A percentile compares a stretch with the other conserved stretches of the same genome.
phyloP scores from a whole-genome alignment of 2,888 invertebrate genomes.

The Cephonodes hylas region DNA sequence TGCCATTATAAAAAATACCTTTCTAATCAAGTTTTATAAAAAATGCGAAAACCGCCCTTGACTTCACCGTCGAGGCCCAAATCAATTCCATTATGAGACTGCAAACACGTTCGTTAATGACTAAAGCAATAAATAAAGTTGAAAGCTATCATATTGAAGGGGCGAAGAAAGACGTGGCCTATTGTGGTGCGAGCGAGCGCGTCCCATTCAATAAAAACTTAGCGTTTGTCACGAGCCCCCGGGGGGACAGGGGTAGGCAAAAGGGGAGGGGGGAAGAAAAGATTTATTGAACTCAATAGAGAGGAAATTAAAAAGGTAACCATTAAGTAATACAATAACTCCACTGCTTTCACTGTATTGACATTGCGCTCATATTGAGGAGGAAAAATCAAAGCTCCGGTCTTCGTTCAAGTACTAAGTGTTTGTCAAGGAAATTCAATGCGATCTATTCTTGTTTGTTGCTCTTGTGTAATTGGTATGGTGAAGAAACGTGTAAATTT shows the following conservation, averaged over 20 bases:
- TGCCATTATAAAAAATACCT: too few species aligned
- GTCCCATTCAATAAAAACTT: conserved; percentile 3
- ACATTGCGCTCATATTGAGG: background rate
- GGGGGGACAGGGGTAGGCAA: background rate
- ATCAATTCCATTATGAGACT: background rate
- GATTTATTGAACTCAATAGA: conserved; percentile 31
- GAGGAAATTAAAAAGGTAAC: conserved; percentile 31
- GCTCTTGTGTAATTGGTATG: too few species aligned
- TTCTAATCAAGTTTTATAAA: too few species aligned
- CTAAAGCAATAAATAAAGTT: conserved; percentile 18
- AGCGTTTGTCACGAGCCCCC: background rate
- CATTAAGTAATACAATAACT: conserved; percentile 23
- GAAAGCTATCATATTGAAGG: conserved; percentile 17
- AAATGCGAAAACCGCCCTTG: too few species aligned
- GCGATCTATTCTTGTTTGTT: too few species aligned
- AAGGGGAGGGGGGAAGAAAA: conserved; percentile 21
- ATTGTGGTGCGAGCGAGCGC: conserved; percentile 18
- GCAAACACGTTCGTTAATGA: conserved; percentile 16
- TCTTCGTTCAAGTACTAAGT: too few species aligned
- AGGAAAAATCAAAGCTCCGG: background rate
- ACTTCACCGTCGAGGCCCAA: background rate
- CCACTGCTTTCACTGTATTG: conserved; percentile 4
- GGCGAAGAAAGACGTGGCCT: conserved; percentile 17
- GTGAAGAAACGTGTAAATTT: too few species aligned
- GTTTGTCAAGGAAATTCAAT: too few species aligned